Evolutionary conservation across 2,888 invertebrate species (phyloP).

Genomic region (Ypsolopha sequella): DNA sequence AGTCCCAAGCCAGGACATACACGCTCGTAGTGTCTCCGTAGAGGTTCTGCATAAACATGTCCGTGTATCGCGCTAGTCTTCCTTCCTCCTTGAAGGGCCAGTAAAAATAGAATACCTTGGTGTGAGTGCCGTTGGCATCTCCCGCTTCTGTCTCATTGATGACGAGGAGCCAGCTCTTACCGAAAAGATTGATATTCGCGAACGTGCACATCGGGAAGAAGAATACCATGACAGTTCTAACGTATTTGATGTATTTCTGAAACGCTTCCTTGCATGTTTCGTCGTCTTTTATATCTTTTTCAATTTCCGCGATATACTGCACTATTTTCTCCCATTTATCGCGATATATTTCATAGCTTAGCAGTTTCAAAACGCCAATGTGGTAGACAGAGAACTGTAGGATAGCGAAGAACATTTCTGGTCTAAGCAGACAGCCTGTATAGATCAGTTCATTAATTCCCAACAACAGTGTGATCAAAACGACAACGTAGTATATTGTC

Average conservation of each 20-base stretch:
- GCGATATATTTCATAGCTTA: background rate
- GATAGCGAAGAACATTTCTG: background rate
- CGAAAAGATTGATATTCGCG: background rate
- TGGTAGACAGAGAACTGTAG: conserved; percentile 2
- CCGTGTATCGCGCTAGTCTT: conserved; percentile 35
- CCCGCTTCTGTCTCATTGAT: background rate
- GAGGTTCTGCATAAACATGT: conserved; percentile 34
- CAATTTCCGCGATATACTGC: background rate
- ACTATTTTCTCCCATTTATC: conserved; percentile 1
- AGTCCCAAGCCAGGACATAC: conserved; percentile 42
- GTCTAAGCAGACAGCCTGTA: background rate
- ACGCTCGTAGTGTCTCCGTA: conserved; percentile 31
- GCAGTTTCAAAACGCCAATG: conserved; percentile 2
- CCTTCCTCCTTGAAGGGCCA: conserved; percentile 26
- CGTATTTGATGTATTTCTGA: conserved; percentile 2
- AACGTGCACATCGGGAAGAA: background rate
- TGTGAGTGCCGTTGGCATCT: background rate
- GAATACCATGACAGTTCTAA: background rate
- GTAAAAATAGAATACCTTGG: background rate
- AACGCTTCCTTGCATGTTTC: background rate
- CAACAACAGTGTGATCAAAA: background rate
- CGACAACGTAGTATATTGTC: background rate
- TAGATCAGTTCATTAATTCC: background rate
- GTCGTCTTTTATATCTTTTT: background rate
- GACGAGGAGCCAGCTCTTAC: background rate